Evolutionary conservation across 2,888 invertebrate species (phyloP), one percentile per base, ranked within the genome.

Genomic region (Agriopis marginaria): DNA sequence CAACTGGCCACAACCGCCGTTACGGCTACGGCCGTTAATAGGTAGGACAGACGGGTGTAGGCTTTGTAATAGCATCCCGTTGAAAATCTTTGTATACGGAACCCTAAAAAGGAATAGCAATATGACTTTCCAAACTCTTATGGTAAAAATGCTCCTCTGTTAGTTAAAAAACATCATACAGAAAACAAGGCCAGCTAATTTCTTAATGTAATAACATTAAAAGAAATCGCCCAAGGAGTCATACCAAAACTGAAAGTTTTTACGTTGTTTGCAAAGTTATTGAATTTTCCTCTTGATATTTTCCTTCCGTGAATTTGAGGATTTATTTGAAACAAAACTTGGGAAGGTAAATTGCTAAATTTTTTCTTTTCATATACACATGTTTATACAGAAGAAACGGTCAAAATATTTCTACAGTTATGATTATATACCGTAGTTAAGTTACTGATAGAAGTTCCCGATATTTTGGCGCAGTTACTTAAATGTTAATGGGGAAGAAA

Each of bases 211-310:
- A 5, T 3, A 5, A 32, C 32, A 45, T 47, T n/a, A 55, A 49
- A 55, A 49, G 49, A 59, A 63, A 59, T 42, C 23, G 39, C 14
- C 49, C 17, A n/a, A 61, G 42, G 55, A 69, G 45, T 45, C 56
- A 53, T 60, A 51, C 50, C 32, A 49, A n/a, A 51, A 61, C 56
- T 45, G 45, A 53, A 23, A 68, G 63, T 55, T 63, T 66, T 70
- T 32, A 51, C 64, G 44, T 69, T 73, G 71, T 74, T 79, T 66
- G 50, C 14, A 66, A 67, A 75, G 68, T 79, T 72, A 75, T 76
- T 75, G 71, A 78, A 75, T 69, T 74, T 73, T 50, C 54, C 63
- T 68, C 63, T 72, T 72, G 74, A 76, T 76, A 77, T 73, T 69
- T 66, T 70, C 50, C 77, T 58, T 69, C 53, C 54, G 40, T 39